These are phyloP conservation scores for Drosophila prosaltans DNA, from an alignment of 1,140 invertebrate genomes.

Conservation along the genomic window DNA sequence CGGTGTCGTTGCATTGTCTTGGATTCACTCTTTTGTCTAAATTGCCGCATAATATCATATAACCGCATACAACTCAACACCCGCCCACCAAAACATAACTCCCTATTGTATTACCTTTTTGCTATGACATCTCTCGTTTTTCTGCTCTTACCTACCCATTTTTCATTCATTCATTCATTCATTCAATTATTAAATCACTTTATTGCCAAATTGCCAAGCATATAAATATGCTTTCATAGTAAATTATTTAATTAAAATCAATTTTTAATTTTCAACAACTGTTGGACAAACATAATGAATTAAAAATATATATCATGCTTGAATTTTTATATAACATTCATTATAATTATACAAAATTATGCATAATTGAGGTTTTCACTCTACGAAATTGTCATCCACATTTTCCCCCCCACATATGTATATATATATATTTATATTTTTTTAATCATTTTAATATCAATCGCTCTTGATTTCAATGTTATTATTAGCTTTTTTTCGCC, in stretches of 20 bases:
- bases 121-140: conserved; percentile 40
- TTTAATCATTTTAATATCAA: conserved; percentile 17
- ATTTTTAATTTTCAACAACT: conserved; percentile 33
- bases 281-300: conserved; percentile 16
- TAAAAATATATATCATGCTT: conserved; percentile 4
- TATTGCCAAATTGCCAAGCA: conserved; percentile 44
- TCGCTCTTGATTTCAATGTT: conserved; percentile 3
- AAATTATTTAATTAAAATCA: conserved; percentile 66
- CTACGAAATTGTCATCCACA: conserved; percentile 19
- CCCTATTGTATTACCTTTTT: conserved; percentile 42
- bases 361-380: conserved; percentile 68
- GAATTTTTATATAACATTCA: conserved; percentile 6
- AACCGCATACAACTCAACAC: not conserved
- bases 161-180: conserved; percentile 1
- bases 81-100: conserved; percentile 6
- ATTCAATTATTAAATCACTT: conserved; percentile 44
- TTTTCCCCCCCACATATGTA: not conserved
- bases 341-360: conserved; percentile 42
- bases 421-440: not conserved
- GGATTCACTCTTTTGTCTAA: conserved; percentile 38
- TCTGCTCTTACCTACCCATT: not conserved
- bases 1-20: conserved; percentile 24
- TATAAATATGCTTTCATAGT: conserved; percentile 25
- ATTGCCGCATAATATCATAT: conserved; percentile 29
- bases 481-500: not conserved